phyloP scores from a whole-genome alignment of 2,797 vertebrate species.

The Chrosomus eos region DNA sequence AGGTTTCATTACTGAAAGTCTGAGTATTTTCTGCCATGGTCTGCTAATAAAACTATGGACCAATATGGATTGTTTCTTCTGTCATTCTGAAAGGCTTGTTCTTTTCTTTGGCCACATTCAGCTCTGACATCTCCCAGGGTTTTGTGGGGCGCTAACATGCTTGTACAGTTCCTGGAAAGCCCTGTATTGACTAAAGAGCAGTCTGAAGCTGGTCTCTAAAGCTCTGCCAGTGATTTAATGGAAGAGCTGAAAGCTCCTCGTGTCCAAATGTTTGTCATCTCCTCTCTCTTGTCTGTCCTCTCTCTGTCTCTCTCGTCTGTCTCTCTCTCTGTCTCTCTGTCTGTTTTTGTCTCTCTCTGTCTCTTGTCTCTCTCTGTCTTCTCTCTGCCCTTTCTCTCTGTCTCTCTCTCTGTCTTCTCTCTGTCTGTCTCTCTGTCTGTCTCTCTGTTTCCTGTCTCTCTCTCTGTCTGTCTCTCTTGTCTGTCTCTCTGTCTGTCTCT shows the following conservation, averaged over 20 bases:
- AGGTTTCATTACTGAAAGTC: background rate
- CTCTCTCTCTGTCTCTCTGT: background rate
- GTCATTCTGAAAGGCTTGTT: background rate
- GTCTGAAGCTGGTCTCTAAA: conserved; percentile 13
- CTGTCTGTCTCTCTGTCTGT: background rate
- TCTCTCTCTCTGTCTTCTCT: background rate
- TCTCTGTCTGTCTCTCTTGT: background rate
- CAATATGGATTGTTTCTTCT: background rate
- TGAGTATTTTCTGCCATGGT: background rate
- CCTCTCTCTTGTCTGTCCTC: background rate
- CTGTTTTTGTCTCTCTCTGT: background rate
- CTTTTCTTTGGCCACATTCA: background rate
- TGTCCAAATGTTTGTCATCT: conserved; percentile 22
- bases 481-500: background rate
- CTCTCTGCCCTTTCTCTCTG: background rate
- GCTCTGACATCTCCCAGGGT: conserved; percentile 2
- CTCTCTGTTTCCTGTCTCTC: background rate
- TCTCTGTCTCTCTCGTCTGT: background rate
- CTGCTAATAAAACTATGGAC: conserved; percentile 3
- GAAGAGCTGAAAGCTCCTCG: conserved; percentile 12
- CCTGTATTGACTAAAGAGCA: conserved; percentile 19
- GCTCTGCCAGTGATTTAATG: conserved; percentile 32
- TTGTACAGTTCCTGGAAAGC: conserved; percentile 37
- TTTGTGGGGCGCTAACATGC: background rate
- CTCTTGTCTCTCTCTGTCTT: background rate